A percentile compares a stretch with the other conserved stretches of the same genome.
Conservation (phyloP, 2,888 invertebrate genomes). For the Baronia brevicornis region DNA sequence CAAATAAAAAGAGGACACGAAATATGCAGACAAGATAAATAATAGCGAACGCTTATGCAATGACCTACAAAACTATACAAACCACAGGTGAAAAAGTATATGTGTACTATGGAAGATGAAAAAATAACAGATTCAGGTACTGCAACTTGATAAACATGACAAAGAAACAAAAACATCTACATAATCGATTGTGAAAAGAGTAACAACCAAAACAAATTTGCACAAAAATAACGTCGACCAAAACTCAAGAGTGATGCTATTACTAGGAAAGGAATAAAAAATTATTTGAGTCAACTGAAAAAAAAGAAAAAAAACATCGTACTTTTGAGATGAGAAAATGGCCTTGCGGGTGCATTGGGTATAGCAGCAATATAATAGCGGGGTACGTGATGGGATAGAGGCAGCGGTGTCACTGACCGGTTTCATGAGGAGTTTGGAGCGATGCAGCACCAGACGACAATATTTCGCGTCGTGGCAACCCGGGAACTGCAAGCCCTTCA, state of each 20-base stretch:
- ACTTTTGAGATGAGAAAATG: conserved; percentile 16
- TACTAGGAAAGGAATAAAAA: conserved; percentile 17
- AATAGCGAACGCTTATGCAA: conserved; percentile 1
- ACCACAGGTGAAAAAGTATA: conserved; percentile 4
- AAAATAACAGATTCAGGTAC: conserved; percentile 4
- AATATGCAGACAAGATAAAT: conserved; percentile 8
- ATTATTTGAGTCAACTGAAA: conserved; percentile 27
- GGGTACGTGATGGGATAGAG: too few relatives aligned
- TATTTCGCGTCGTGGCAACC: conserved; percentile 96
- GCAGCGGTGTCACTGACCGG: conserved; percentile 85
- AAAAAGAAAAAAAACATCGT: conserved; percentile 30
- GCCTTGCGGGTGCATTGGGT: conserved; percentile 13
- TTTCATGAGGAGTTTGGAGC: conserved; percentile 96
- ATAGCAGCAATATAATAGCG: too few relatives aligned
- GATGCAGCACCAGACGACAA: conserved; percentile 96
- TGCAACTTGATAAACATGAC: too few relatives aligned
- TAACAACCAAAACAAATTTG: too few relatives aligned
- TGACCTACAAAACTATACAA: conserved; percentile 4
- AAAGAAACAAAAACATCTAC: conserved; percentile 11
- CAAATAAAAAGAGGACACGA: conserved; percentile 13
- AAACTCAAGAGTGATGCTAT: conserved; percentile 4
- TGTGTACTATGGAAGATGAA: conserved; percentile 4
- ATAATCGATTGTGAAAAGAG: too few relatives aligned
- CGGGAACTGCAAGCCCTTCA: conserved; percentile 97
- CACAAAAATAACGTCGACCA: conserved; percentile 11